Evolutionary conservation across 1,140 invertebrate genomes (phyloP), one percentile per base, ranked within the genome.

Genomic region (Ostrea denselamellosa): DNA sequence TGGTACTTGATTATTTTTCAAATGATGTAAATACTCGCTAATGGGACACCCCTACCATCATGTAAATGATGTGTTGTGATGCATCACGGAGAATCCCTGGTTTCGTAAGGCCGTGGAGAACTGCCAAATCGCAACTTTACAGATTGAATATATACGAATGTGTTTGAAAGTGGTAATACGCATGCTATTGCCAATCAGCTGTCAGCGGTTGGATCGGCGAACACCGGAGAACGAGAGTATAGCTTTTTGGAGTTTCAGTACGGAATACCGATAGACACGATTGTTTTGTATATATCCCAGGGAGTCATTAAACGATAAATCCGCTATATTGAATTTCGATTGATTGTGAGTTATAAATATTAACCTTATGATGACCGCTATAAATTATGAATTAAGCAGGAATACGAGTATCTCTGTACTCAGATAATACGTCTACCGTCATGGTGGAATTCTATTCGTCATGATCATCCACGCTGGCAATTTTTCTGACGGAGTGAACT

Each of bases 71-170:
- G 68, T 77, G 68, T 77, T 77, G 68, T 77, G 68, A 77, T 77
- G 68, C 68, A 77, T 77, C 68, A 28, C 68, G 14, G 12, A 34
- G 28, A 14, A 77, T 28, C 25, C 68, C 14, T 34, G 25, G 28
- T 77, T 77, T 77, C 22, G 28, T 77, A 28, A 25, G 28, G 22
- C 68, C 22, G 68, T 77, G 68, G 68, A 77, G 68, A 28, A 77
- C 22, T 77, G 68, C 68, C 68, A 77, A 77, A 77, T 77, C 68
- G 25, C 68, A 77, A 77, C 68, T 77, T 77, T 77, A 77, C 68
- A 77, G 68, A 77, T 77, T 77, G 68, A 77, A 77, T 77, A 77
- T 77, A 77, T 77, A 77, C 68, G 68, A 77, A 77, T 77, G 68
- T 25, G 22, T 77, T 77, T 77, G 22, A 77, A 77, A 77, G 68